Base-by-base conservation (phyloP, 2,113 vertebrate species). In the Oreocharis arfaki region DNA sequence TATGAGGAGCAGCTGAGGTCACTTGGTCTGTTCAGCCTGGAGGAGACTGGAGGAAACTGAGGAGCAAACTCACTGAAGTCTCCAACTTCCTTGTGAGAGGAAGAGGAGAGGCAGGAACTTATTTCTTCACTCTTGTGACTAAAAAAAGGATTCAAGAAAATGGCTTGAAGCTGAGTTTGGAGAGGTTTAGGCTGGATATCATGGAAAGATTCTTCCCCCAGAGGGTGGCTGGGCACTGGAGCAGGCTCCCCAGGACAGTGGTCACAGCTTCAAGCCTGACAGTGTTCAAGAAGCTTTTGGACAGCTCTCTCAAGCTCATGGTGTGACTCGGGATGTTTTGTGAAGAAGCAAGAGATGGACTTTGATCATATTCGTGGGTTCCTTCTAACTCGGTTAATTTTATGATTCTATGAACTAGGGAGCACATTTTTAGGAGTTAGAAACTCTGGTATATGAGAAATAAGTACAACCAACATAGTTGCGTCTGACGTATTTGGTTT, bases 51-150 rank as follows among this genome's bases (percentile, higher is more conserved):
- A 35, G 28, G 16, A 61, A 10, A 15, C 11, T 35, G 9, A 70
- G 1, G 11, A 3, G 5, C 30, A 10, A 14, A 13, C 10, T 47
- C 13, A 21, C 0, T n/a, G 47, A 19, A 39, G 3, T 55, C 27
- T 24, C 10, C 41, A 63, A 9, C 10, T 41, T 53, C 8, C 10
- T 46, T 9, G 8, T 41, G n/a, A 30, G 7, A 9, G 30, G 41
- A 70, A 52, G 21, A 44, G 10, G 15, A 55, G n/a, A 22, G 3
- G 18, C 9, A 70, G 28, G 15, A 27, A 44, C 9, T 32, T 14
- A 37, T 44, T 32, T 56, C 59, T 56, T 27, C 14, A 12, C 27
- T 47, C 19, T 41, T 13, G 11, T 70, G 24, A 39, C 8, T 24
- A 30, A 24, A 3, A 15, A 55, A 33, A 55, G 10, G 28, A 33